A percentile compares a stretch with the other conserved stretches of the same genome.
These are phyloP conservation scores for Cygnus atratus DNA, from an alignment of 2,113 vertebrate species.

Conservation along the genomic window DNA sequence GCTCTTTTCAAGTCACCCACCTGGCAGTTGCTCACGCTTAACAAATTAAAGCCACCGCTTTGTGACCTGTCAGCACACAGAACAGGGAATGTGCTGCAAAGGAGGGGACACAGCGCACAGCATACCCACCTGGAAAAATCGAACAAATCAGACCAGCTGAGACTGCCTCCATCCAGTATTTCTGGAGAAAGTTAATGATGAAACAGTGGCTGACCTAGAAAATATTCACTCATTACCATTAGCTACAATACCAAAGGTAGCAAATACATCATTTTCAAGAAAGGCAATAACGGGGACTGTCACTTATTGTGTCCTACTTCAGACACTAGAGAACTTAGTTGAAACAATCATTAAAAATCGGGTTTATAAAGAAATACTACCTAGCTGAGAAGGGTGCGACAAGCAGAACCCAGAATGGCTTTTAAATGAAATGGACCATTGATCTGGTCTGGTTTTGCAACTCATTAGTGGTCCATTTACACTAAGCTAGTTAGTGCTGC, in stretches of 20 bases:
- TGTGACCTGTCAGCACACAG: not conserved
- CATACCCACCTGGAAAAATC: not conserved
- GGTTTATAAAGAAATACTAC: not conserved
- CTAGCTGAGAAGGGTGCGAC: not conserved
- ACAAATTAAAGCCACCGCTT: not conserved
- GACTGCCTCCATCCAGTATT: not conserved
- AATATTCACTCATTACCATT: not conserved
- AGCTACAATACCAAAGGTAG: not conserved
- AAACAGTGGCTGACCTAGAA: constrained; percentile 26
- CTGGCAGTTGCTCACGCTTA: not conserved
- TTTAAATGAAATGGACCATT: not conserved
- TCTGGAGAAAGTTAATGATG: not conserved
- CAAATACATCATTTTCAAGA: not conserved
- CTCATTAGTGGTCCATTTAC: not conserved
- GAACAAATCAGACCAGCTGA: not conserved
- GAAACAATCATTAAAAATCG: constrained; percentile 19
- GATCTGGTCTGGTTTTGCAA: not conserved
- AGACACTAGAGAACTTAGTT: not conserved
- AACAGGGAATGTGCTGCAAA: not conserved
- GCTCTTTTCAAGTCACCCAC: not conserved
- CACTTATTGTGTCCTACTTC: not conserved
- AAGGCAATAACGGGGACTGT: not conserved
- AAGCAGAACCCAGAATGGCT: not conserved
- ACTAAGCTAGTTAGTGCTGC: not conserved
- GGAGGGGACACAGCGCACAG: not conserved